Percentiles rank a stretch among this genome's conserved stretches.
Conservation (phyloP, 2,888 invertebrate species). For the Spisula solida region DNA sequence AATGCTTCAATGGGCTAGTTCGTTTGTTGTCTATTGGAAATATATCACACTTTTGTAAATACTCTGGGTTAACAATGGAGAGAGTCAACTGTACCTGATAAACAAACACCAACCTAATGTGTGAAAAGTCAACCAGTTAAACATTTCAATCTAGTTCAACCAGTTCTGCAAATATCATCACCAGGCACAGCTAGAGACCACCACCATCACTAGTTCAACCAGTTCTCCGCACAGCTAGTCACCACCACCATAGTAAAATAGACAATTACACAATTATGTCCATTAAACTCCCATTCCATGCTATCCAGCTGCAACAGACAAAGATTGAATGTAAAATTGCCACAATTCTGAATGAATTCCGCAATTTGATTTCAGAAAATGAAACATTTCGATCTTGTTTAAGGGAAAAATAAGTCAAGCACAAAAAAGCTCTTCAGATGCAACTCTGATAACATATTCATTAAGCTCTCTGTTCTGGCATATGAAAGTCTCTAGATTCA, state of each 20-base stretch:
- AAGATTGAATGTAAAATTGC: conserved; percentile 8
- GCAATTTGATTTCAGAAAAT: conserved; percentile 23
- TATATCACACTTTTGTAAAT: too few species aligned
- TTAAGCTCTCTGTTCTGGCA: conserved; percentile 2
- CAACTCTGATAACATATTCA: neutral
- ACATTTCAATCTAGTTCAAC: too few species aligned
- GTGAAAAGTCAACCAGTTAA: too few species aligned
- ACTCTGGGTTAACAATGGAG: too few species aligned
- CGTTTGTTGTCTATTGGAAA: too few species aligned
- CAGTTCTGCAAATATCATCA: too few species aligned
- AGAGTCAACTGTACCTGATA: too few species aligned
- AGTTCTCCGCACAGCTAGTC: too few species aligned
- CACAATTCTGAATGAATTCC: neutral
- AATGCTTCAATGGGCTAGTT: too few species aligned
- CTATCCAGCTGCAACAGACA: neutral
- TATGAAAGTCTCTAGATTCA: conserved; percentile 13
- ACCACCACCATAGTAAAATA: neutral
- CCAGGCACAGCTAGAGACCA: too few species aligned
- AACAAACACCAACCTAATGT: too few species aligned
- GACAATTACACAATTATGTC: neutral
- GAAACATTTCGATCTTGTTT: conserved; percentile 3
- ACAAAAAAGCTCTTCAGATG: conserved; percentile 14
- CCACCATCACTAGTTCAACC: neutral
- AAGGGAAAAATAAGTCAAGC: neutral
- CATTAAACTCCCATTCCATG: neutral